These are phyloP conservation scores for Germaria angustata DNA, from an alignment of 2,888 invertebrate species.

Conservation along the genomic window DNA sequence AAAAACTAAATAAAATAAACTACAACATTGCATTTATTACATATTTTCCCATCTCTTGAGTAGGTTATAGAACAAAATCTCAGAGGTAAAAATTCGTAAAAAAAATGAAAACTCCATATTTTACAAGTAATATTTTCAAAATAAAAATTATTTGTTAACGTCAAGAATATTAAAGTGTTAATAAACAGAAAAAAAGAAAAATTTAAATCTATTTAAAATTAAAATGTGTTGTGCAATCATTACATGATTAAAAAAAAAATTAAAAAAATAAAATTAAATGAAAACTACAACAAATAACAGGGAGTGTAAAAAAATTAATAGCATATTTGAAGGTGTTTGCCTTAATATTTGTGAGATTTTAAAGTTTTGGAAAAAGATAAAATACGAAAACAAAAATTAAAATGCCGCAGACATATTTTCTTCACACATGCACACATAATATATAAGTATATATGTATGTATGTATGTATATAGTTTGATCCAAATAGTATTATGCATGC, in stretches of 20 bases:
- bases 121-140: background rate
- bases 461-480: too few relatives aligned
- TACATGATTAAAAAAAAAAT: slow-evolving; percentile 52
- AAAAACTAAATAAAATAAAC: slow-evolving; percentile 24
- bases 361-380: slow-evolving; percentile 24
- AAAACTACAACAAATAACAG: background rate
- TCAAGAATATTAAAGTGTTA: slow-evolving; percentile 13
- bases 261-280: background rate
- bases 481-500: slow-evolving; percentile 12
- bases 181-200: background rate
- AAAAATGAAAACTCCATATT: background rate
- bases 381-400: slow-evolving; percentile 11
- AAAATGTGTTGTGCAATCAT: slow-evolving; percentile 65
- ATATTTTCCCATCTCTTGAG: slow-evolving; percentile 5
- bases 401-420: background rate
- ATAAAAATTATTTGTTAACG: background rate
- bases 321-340: background rate
- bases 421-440: background rate
- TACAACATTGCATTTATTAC: slow-evolving; percentile 12
- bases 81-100: background rate
- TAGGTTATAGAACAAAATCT: slow-evolving; percentile 27
- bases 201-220: background rate
- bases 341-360: slow-evolving; percentile 6
- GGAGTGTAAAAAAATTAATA: background rate
- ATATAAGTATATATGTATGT: too few relatives aligned